These are phyloP conservation scores for Nyctibius grandis DNA, from an alignment of 2,797 vertebrate species.

Conservation along the genomic window DNA sequence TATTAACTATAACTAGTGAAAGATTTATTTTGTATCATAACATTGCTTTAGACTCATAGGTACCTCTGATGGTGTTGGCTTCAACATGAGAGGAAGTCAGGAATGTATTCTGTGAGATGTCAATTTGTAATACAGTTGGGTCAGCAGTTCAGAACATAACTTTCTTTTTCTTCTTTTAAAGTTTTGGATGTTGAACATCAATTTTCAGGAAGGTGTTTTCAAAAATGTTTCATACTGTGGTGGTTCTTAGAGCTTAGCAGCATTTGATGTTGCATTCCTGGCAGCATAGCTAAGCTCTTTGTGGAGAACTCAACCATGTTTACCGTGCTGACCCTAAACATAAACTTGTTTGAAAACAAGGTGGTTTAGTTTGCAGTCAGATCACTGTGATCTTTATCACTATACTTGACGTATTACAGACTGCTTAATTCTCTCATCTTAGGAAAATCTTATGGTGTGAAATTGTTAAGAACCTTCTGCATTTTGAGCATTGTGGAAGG, in stretches of 20 bases:
- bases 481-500: background rate
- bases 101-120: background rate
- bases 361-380: background rate
- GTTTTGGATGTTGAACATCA: background rate
- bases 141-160: background rate
- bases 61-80: background rate
- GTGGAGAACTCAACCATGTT: background rate
- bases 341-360: conserved; percentile 14
- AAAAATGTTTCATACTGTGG: background rate
- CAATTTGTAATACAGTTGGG: background rate
- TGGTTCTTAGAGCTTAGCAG: background rate
- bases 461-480: background rate
- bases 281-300: background rate
- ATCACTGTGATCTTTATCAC: background rate
- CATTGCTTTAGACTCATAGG: background rate
- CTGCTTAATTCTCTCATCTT: background rate
- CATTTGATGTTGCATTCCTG: background rate
- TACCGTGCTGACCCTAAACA: background rate
- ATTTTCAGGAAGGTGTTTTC: background rate
- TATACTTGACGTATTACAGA: background rate
- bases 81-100: background rate
- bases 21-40: background rate
- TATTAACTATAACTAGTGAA: background rate
- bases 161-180: background rate
- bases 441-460: background rate